Evolutionary conservation across 2,888 invertebrate species (phyloP), one percentile per base, ranked within the genome.

Genomic region (Phyllotreta striolata): DNA sequence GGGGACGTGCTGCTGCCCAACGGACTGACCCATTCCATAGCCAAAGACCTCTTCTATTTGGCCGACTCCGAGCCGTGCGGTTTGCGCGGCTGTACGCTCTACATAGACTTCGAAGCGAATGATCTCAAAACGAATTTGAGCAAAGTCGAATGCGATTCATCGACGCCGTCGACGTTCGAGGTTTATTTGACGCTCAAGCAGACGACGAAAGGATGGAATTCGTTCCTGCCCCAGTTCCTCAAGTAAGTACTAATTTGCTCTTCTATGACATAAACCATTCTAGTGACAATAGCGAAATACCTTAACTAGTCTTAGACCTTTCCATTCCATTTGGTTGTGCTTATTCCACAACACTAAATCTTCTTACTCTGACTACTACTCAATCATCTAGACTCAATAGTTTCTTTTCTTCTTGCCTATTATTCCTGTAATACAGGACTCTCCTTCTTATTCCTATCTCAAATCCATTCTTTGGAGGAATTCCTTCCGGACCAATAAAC

Each of bases 21-120:
- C 55, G 91, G 92, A 80, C 86, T 95, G 69, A 86, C 93, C 55
- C 87, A 88, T 66, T 84, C 90, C 69, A 90, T 95, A 68, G 89
- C 94, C 46, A 85, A 88, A 70, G 90, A 92, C 79, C 89, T 93
- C 64, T 85, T 93, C 63, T 85, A 87, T 62, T 87, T 92, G 83
- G 92, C 94, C 0, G 93, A 93, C 78, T 88, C 89, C 51, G 95
- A 95, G 82, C 94, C 94, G n/a, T 95, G 93, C 81, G 95, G 95
- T 55, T 87, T 94, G 40, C 84, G 92, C 72, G 95, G 94, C 34
- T 92, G 93, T 76, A 90, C 91, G 9, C 84, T 95, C 66, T 91
- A 89, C 80, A 89, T 95, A 63, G 90, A 91, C 81, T 91, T 93
- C 74, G 91, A 92, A 78, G 89, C 89, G 55, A 87, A 88, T 74